phyloP scores from a whole-genome alignment of 2,888 invertebrate genomes.

The Lucinisca nassula region DNA sequence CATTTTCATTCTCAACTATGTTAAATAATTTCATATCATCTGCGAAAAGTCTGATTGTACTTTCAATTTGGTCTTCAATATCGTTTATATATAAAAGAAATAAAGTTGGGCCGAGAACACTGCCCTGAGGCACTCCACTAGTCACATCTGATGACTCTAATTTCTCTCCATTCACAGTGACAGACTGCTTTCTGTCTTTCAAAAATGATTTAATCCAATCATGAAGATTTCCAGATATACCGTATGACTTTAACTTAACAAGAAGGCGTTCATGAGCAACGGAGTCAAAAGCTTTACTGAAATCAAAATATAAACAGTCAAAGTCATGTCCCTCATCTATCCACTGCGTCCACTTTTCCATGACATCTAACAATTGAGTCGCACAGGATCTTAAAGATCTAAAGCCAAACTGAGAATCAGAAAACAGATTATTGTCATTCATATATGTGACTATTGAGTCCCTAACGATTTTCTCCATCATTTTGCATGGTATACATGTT shows the following conservation, averaged over 20 bases:
- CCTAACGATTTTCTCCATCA: constrained; percentile 2
- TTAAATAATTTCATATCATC: constrained; percentile 8
- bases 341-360: background rate
- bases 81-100: constrained; percentile 32
- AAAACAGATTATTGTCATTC: constrained; percentile 10
- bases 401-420: background rate
- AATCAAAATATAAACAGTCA: constrained; percentile 1
- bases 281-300: background rate
- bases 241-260: background rate
- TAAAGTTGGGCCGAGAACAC: constrained; percentile 39
- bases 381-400: background rate
- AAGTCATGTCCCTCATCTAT: background rate
- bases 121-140: constrained; percentile 61
- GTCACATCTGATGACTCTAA: constrained; percentile 6
- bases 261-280: background rate
- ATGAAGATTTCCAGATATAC: background rate
- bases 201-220: background rate
- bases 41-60: background rate
- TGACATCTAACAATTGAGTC: background rate
- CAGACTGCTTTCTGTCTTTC: background rate
- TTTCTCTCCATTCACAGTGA: constrained; percentile 40
- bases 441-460: constrained; percentile 2
- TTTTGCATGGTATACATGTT: background rate
- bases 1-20: background rate
- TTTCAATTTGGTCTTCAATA: background rate